These are phyloP conservation scores for Plemyria rubiginata DNA, from an alignment of 2,888 invertebrate genomes.

Conservation along the genomic window DNA sequence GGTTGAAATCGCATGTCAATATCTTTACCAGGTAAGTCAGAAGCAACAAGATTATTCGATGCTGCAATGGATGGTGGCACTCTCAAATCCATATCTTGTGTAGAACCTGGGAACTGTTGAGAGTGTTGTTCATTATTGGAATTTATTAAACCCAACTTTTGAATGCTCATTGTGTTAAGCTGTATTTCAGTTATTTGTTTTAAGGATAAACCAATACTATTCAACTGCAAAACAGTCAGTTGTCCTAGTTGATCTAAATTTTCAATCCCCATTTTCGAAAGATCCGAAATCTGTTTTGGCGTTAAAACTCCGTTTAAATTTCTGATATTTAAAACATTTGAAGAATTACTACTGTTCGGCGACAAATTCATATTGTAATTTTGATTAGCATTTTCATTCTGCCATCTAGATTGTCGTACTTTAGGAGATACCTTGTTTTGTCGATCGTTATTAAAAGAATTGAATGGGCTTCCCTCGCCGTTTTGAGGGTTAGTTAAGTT, in stretches of 20 bases:
- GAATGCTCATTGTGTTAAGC: conserved; percentile 85
- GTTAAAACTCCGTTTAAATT: conserved; percentile 85
- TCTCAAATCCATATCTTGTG: conserved; percentile 79
- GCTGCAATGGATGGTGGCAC: conserved; percentile 69
- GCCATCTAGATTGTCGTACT: conserved; percentile 80
- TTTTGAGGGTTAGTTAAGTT: conserved; percentile 74
- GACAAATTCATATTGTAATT: conserved; percentile 60
- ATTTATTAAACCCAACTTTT: conserved; percentile 81
- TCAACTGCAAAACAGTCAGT: conserved; percentile 85
- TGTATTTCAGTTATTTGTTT: conserved; percentile 87
- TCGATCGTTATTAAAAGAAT: conserved; percentile 66
- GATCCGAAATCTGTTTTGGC: conserved; percentile 84
- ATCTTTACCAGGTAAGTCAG: conserved; percentile 76
- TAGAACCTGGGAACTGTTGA: conserved; percentile 54
- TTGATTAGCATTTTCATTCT: conserved; percentile 70
- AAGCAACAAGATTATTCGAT: conserved; percentile 52
- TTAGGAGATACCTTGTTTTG: conserved; percentile 76
- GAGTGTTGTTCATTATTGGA: conserved; percentile 58
- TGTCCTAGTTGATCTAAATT: conserved; percentile 86
- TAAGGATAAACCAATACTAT: conserved; percentile 85
- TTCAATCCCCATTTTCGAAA: conserved; percentile 85
- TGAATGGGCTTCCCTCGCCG: conserved; percentile 58
- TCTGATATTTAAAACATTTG: conserved; percentile 82
- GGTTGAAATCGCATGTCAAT: conserved; percentile 81
- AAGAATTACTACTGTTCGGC: conserved; percentile 60